phyloP scores from a whole-genome alignment of 2,888 invertebrate genomes.

The Branchellion lobata region DNA sequence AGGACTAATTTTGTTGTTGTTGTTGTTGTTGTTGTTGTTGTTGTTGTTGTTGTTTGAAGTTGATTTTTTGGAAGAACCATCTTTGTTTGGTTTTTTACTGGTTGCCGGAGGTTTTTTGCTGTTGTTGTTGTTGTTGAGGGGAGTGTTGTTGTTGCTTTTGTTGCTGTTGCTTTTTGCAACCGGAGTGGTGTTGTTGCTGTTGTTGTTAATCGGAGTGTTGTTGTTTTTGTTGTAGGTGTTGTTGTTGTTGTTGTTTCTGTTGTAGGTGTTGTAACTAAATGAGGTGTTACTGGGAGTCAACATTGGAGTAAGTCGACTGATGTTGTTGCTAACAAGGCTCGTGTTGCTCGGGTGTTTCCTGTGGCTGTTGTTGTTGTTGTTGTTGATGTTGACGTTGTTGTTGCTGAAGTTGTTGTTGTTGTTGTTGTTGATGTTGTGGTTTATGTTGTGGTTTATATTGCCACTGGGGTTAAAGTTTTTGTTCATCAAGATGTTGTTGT shows the following conservation, averaged over 20 bases:
- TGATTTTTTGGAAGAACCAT: no score
- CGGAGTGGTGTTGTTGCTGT: not conserved
- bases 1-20: not conserved
- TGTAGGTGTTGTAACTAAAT: no score
- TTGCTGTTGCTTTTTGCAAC: no score
- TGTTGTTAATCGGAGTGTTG: constrained; percentile 3
- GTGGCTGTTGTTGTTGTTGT: constrained; percentile 5
- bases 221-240: not conserved
- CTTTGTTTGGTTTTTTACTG: no score
- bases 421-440: not conserved
- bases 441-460: no score
- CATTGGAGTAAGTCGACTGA: not conserved
- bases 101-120: not conserved
- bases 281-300: no score
- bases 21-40: no score
- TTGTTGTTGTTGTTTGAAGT: no score
- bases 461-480: not conserved
- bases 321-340: not conserved
- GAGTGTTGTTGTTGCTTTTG: no score
- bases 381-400: constrained; percentile 3
- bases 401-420: not conserved
- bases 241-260: no score
- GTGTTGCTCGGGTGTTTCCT: not conserved
- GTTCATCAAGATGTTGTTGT: not conserved
- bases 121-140: no score